Conservation (phyloP, 1,140 invertebrate genomes). For the Matsumurasca onukii region DNA sequence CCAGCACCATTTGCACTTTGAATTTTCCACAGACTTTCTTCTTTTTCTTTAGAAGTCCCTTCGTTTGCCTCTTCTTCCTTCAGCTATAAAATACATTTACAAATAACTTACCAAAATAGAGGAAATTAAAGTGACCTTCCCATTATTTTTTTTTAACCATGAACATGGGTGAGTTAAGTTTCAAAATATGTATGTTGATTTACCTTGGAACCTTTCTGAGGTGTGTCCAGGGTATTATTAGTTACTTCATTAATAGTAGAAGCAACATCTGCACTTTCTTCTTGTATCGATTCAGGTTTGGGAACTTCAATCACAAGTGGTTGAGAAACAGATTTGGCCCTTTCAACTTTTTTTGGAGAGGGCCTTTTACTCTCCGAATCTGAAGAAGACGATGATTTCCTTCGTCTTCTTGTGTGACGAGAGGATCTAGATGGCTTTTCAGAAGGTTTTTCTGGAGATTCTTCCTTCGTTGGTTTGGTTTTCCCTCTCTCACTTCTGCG, state of each 20-base stretch:
- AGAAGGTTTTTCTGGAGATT: constrained; percentile 18
- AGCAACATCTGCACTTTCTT: background rate
- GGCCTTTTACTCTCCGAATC: constrained; percentile 6
- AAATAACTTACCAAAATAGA: background rate
- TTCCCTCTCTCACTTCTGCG: constrained; percentile 29
- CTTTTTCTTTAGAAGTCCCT: constrained; percentile 27
- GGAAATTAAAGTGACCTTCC: background rate
- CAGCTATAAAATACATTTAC: background rate
- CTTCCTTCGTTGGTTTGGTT: constrained; percentile 17
- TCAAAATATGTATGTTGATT: constrained; percentile 32
- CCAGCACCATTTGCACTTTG: constrained; percentile 54
- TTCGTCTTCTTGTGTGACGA: constrained; percentile 18
- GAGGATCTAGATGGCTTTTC: constrained; percentile 19
- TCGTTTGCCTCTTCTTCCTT: constrained; percentile 7
- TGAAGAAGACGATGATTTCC: constrained; percentile 31
- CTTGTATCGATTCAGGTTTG: constrained; percentile 11
- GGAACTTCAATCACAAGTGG: background rate
- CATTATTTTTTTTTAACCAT: background rate
- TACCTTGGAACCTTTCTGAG: background rate
- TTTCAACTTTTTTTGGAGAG: background rate
- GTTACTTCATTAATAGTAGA: constrained; percentile 9
- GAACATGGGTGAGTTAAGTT: constrained; percentile 4
- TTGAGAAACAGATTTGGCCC: background rate
- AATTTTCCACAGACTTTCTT: constrained; percentile 52
- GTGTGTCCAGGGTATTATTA: background rate